Evolutionary conservation across 2,797 vertebrate genomes (phyloP).

Genomic region (Hoplostethus atlanticus): DNA sequence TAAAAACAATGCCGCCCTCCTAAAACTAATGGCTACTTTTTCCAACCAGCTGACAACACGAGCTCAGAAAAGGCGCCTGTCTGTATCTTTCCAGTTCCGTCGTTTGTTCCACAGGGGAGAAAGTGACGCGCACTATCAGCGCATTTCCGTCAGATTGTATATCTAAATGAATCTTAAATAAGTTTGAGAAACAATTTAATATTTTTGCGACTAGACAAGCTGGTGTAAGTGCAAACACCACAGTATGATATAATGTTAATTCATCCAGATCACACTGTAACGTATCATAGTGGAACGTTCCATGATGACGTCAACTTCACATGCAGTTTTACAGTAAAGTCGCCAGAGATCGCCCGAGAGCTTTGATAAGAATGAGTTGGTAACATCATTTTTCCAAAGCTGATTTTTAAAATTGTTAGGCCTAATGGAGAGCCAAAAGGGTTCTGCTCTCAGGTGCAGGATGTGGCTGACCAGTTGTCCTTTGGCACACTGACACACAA

Average conservation of each 20-base stretch:
- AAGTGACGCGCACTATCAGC: rapidly evolving
- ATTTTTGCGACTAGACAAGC: rapidly evolving
- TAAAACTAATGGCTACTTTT: not conserved
- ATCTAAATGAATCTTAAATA: not conserved
- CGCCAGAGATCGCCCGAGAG: slow-evolving; percentile 58
- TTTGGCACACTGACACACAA: slow-evolving; percentile 61
- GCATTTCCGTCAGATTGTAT: not conserved
- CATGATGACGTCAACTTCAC: slow-evolving; percentile 9
- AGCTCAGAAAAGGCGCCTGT: slow-evolving; percentile 75
- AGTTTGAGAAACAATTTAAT: too few relatives aligned
- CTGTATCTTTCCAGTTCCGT: slow-evolving; percentile 11
- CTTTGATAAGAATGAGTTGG: not conserved
- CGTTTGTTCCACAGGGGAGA: not conserved
- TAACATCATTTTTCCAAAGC: not conserved
- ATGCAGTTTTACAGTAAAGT: not conserved
- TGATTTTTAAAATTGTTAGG: slow-evolving; percentile 11
- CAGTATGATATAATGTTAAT: not conserved
- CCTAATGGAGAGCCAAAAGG: slow-evolving; percentile 7
- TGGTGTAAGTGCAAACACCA: rapidly evolving
- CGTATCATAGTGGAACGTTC: slow-evolving; percentile 50
- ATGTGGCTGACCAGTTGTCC: slow-evolving; percentile 58
- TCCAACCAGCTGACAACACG: slow-evolving; percentile 18
- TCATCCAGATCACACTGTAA: not conserved
- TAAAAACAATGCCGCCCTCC: not conserved
- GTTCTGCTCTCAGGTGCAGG: slow-evolving; percentile 53